These are phyloP conservation scores for Camelus dromedarius DNA, from an alignment of 2,113 vertebrate species.

Conservation along the genomic window DNA sequence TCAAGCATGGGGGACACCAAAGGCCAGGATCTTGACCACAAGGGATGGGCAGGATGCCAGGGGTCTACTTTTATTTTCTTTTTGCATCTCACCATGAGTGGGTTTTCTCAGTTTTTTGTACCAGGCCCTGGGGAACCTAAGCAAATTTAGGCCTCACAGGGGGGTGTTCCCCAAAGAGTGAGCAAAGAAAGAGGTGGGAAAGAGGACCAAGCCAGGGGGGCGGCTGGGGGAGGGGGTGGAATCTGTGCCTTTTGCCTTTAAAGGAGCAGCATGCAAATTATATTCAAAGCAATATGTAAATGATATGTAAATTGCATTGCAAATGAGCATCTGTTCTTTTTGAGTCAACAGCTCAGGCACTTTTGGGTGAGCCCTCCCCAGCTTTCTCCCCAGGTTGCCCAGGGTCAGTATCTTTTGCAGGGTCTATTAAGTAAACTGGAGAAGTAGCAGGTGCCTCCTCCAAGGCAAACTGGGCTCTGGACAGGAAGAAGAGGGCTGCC, in stretches of 20 bases:
- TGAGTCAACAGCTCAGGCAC: conserved; percentile 74
- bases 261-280: conserved; percentile 79
- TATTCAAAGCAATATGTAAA: conserved; percentile 71
- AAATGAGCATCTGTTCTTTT: conserved; percentile 80
- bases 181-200: conserved; percentile 21
- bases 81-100: neutral
- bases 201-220: neutral
- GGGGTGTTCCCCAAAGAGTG: neutral
- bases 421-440: neutral
- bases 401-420: conserved; percentile 37
- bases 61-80: neutral
- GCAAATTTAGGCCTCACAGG: neutral
- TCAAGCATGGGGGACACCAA: neutral
- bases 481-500: neutral
- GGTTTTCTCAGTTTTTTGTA: neutral
- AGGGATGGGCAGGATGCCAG: neutral
- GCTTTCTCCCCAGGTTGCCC: conserved; percentile 44
- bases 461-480: neutral
- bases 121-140: neutral
- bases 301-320: conserved; percentile 58
- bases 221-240: too few species aligned
- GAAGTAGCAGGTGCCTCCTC: neutral
- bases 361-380: conserved; percentile 61
- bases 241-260: conserved; percentile 72
- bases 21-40: neutral